Conservation (phyloP, 2,888 invertebrate species). For the Polyommatus icarus region DNA sequence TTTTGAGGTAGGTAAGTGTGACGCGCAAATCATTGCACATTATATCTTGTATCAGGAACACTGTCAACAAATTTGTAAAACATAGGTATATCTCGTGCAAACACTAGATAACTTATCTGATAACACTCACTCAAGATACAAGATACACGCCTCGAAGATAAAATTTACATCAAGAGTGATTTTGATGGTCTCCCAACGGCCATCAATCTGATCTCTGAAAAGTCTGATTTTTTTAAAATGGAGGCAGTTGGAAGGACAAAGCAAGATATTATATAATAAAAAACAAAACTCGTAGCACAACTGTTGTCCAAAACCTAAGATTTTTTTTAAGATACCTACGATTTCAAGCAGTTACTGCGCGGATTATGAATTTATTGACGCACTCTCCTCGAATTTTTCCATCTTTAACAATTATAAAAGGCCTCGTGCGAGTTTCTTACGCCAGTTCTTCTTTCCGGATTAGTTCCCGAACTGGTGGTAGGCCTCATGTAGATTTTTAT, state of each 20-base stretch:
- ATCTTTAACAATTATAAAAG: too few relatives aligned
- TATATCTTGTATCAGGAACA: neutral
- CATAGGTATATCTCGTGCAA: conserved; percentile 1
- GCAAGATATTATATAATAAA: too few relatives aligned
- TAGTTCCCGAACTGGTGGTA: too few relatives aligned
- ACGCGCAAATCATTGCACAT: neutral
- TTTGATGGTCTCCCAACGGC: neutral
- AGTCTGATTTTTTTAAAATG: neutral
- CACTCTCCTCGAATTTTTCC: too few relatives aligned
- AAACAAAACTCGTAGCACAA: too few relatives aligned
- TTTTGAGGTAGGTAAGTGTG: neutral
- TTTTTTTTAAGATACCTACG: neutral
- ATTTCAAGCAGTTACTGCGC: too few relatives aligned
- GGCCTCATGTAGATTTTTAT: neutral
- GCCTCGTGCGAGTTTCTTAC: too few relatives aligned
- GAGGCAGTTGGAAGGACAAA: too few relatives aligned
- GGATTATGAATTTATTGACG: too few relatives aligned
- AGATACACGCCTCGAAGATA: neutral
- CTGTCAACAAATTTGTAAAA: conserved; percentile 21
- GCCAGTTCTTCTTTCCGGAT: too few relatives aligned
- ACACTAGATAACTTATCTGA: conserved; percentile 27
- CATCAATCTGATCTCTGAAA: neutral
- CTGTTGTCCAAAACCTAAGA: too few relatives aligned
- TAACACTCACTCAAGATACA: conserved; percentile 20
- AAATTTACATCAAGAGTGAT: conserved; percentile 4